Percentiles rank a stretch among this genome's conserved stretches.
These are phyloP conservation scores for Ceyx erithaca DNA, from an alignment of 2,797 vertebrate species.

Conservation along the genomic window DNA sequence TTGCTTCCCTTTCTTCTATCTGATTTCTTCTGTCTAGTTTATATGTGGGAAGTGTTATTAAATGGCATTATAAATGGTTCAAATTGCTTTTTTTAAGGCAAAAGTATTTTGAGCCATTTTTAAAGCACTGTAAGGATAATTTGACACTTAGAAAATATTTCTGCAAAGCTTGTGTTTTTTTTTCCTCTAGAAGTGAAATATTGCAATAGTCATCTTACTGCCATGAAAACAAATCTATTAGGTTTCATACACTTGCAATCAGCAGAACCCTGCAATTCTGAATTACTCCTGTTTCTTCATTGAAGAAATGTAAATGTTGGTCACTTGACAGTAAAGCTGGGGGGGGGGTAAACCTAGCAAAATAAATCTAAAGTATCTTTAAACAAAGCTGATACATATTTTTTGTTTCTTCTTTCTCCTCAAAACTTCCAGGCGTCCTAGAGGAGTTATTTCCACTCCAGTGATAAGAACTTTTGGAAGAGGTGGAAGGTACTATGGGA, in stretches of 20 bases:
- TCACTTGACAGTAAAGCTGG: not conserved
- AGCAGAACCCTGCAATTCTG: not conserved
- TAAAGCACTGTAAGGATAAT: not conserved
- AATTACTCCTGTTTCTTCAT: not conserved
- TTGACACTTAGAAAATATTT: not conserved
- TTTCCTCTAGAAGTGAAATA: not conserved
- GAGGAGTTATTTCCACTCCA: slow-evolving; percentile 93
- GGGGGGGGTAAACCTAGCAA: not conserved
- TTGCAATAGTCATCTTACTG: not conserved
- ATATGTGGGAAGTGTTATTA: not conserved
- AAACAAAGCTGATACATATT: not conserved
- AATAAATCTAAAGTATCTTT: not conserved
- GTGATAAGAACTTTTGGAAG: slow-evolving; percentile 94
- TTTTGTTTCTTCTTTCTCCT: slow-evolving; percentile 19
- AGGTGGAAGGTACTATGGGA: slow-evolving; percentile 86
- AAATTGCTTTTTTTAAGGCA: not conserved
- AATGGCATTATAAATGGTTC: not conserved
- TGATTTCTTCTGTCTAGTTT: not conserved
- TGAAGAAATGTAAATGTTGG: not conserved
- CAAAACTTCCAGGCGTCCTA: slow-evolving; percentile 80
- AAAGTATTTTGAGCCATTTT: slow-evolving; percentile 9
- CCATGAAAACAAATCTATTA: not conserved
- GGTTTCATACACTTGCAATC: not conserved
- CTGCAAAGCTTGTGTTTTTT: not conserved
- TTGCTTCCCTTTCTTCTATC: not conserved